Evolutionary conservation across 2,888 invertebrate genomes (phyloP), one percentile per base, ranked within the genome.

Genomic region (Nysson spinosus): DNA sequence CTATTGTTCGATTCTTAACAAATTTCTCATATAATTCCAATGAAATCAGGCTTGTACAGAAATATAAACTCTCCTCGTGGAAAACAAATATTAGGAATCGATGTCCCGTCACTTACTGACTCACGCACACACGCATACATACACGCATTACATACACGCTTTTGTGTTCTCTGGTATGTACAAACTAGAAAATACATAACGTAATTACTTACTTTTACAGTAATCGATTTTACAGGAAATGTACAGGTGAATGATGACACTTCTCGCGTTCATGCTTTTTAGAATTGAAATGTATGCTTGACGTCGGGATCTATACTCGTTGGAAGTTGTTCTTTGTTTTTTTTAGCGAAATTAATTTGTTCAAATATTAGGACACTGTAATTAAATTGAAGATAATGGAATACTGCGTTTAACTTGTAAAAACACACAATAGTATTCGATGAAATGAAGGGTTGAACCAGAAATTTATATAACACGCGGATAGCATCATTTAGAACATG

Each of bases 121-220:
- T 19, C 2, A 40, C 6, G 3, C 44, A 12, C 6, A 37, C 37
- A 7, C 14, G 50, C 14, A 16, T 12, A 28, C 11, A 37, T 34
- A 39, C 16, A 58, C 22, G 37, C 52, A 46, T 30, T 17, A 42
- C 37, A 34, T 11, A 35, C 49, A 22, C 37, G 20, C 22, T 44
- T 37, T 32, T 40, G 12, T 54, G 43, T 43, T 64, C 46, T 67
- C 71, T 66, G 71, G 70, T 84, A 85, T 84, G 75, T 83, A 85
- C 83, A 84, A 78, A 79, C 80, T 84, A 84, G 72, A 79, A 82
- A 82, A 83, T 84, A 82, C 83, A 83, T 82, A 82, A 83, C 78
- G 77, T 80, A 73, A 74, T 75, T 80, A 80, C 71, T 75, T 77
- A 75, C 70, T 72, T 72, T 69, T 77, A 74, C 60, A 70, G 75